Conservation (phyloP, 2,113 vertebrate species). For the Hippocampus mohnikei region DNA sequence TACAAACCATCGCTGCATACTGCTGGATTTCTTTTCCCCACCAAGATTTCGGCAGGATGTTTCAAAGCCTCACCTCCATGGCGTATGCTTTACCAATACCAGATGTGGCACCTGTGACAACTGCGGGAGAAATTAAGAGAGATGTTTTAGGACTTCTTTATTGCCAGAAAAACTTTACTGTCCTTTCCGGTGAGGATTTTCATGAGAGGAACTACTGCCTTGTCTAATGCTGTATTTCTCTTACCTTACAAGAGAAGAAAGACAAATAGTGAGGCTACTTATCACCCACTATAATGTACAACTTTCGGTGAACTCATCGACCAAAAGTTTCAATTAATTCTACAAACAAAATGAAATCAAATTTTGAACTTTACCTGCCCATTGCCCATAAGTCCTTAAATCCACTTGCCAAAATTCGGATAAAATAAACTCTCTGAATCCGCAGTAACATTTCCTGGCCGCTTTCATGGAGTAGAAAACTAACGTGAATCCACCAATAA, state of each 20-base stretch:
- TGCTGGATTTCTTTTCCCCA: background rate
- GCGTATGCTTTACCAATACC: conserved; percentile 80
- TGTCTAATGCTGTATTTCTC: background rate
- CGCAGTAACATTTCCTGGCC: conserved; percentile 61
- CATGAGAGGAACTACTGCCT: background rate
- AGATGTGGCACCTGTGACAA: conserved; percentile 77
- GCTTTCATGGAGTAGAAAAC: conserved; percentile 50
- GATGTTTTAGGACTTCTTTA: background rate
- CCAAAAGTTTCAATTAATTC: too few species aligned
- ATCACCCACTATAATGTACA: too few species aligned
- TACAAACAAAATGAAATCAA: background rate
- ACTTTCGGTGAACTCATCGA: too few species aligned
- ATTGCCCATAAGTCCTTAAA: conserved; percentile 62
- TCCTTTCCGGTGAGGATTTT: background rate
- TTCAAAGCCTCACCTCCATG: conserved; percentile 68
- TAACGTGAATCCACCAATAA: conserved; percentile 49
- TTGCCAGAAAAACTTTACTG: background rate
- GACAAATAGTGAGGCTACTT: too few species aligned
- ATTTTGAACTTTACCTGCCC: conserved; percentile 67
- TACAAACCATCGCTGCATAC: background rate
- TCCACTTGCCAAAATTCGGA: conserved; percentile 64
- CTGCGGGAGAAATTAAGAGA: conserved; percentile 45
- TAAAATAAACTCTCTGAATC: conserved; percentile 56
- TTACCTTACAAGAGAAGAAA: too few species aligned
- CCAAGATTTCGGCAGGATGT: background rate